Evolutionary conservation across 2,888 invertebrate genomes (phyloP).

Genomic region (Sinodicranocentrus sp.): DNA sequence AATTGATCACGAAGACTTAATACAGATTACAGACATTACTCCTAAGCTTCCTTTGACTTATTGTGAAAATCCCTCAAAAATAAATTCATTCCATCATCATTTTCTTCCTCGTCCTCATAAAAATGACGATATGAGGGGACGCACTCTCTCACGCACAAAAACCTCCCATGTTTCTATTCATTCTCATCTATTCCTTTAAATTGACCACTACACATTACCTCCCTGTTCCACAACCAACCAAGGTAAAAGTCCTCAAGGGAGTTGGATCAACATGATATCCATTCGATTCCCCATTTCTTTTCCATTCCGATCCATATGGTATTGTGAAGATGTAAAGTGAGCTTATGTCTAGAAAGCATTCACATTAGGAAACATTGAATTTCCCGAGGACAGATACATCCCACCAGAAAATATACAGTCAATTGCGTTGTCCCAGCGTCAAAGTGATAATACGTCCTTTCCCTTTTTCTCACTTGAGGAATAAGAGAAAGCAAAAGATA

Average conservation of each 20-base stretch:
- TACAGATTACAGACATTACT: constrained; percentile 39
- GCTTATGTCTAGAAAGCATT: background rate
- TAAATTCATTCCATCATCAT: background rate
- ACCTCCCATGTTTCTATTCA: no score
- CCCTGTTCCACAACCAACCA: background rate
- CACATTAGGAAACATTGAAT: constrained; percentile 61
- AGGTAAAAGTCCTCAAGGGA: constrained; percentile 43
- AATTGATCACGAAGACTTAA: constrained; percentile 8
- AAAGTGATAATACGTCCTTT: constrained; percentile 47
- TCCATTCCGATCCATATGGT: constrained; percentile 41
- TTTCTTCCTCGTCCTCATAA: no score
- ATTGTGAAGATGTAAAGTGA: background rate
- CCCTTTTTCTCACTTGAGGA: constrained; percentile 3
- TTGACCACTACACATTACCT: background rate
- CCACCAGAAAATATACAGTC: constrained; percentile 27
- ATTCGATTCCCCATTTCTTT: constrained; percentile 27
- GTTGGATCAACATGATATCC: background rate
- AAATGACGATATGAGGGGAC: background rate
- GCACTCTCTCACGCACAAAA: background rate
- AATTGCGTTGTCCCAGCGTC: background rate
- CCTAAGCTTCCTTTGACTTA: no score
- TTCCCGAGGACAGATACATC: constrained; percentile 27
- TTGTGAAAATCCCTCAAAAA: background rate
- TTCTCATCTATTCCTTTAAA: background rate
- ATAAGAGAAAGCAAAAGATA: background rate